Base-by-base conservation (phyloP, 2,888 invertebrate species). In the Heteropelma amictum region DNA sequence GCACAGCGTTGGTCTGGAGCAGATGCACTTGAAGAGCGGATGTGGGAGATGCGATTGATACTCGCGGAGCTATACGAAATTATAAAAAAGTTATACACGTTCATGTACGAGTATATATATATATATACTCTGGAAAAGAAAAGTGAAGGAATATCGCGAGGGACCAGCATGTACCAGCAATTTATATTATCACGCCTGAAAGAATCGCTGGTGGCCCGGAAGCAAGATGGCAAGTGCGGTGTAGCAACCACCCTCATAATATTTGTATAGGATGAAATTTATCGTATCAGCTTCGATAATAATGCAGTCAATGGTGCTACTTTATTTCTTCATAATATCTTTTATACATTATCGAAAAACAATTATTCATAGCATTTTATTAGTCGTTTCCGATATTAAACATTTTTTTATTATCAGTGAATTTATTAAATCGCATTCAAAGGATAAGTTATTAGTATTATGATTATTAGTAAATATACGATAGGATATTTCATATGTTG, bases 171-270 rank as follows among this genome's bases (percentile, higher is more conserved):
- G 60, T 70, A 70, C 65, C 54, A 53, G 65, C 74, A 61, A 70
- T 70, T 70, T 61, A 61, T 70, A 75, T 54, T 65, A 75, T 75
- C 60, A 53, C 65, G 65, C 65, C 53, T 67, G 65, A 38, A 61
- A 49, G 54, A 54, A 61, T 61, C 54, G 70, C 70, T 53, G 70
- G 74, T 75, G 70, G 74, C 54, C 74, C 74, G 70, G 74, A 75
- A 75, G 53, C 54, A 19, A 30, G 47, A 42, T 51, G 26, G 65
- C 33, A 61, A 67, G 53, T 33, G 65, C 49, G 40, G 12, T 30
- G 54, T 17, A 14, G 1, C 30, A 51, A 8, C 60, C 54, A 67
- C 60, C 65, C 70, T 60, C 54, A 33, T 65, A 47, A 74, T 54
- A 70, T 23, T 54, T 33, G 17, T 19, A 40, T 58, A 42, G 8